Conservation (phyloP, 2,113 vertebrate species). For the Sorex araneus region DNA sequence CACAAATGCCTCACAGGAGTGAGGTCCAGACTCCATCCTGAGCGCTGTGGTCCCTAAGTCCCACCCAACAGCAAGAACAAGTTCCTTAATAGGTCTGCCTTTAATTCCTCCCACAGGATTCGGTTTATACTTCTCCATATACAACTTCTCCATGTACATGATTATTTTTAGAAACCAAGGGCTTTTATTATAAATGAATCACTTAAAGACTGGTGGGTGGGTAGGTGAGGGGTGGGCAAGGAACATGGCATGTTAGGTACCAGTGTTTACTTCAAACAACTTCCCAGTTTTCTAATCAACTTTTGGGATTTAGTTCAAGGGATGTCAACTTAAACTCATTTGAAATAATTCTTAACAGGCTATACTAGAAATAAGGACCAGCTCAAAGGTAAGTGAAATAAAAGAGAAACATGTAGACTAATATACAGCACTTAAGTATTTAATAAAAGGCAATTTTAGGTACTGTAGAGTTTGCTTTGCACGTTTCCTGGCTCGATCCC, state of each 20-base stretch:
- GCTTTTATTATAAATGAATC: constrained; percentile 21
- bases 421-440: too few relatives aligned
- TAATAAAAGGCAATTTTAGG: too few relatives aligned
- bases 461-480: too few relatives aligned
- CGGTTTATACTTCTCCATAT: not conserved
- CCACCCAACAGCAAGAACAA: too few relatives aligned
- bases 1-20: too few relatives aligned
- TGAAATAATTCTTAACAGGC: constrained; percentile 42
- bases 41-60: not conserved
- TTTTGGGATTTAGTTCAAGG: constrained; percentile 45
- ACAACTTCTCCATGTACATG: not conserved
- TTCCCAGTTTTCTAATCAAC: not conserved
- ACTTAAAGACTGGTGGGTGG: not conserved
- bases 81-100: too few relatives aligned
- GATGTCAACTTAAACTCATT: constrained; percentile 47
- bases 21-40: too few relatives aligned
- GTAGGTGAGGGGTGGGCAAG: too few relatives aligned
- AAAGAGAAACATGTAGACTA: constrained; percentile 29
- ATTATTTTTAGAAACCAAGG: constrained; percentile 31
- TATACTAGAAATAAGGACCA: not conserved
- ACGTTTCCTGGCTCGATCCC: too few relatives aligned
- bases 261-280: not conserved
- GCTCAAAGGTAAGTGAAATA: constrained; percentile 45
- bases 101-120: not conserved
- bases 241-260: not conserved